These are phyloP conservation scores for Clinocottus analis DNA, from an alignment of 2,113 vertebrate species.

Conservation along the genomic window DNA sequence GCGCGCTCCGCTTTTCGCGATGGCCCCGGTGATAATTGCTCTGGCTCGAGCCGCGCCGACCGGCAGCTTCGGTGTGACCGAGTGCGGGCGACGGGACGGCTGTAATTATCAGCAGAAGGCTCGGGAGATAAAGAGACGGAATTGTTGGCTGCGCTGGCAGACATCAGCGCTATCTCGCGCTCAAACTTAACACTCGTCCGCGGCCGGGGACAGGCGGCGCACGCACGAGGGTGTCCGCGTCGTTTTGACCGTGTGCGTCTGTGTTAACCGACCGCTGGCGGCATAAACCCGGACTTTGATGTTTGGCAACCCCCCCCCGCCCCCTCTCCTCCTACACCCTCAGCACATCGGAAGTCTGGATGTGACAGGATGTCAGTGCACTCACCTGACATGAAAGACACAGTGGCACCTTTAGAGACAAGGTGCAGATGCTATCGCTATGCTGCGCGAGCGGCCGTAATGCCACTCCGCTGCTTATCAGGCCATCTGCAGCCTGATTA, in stretches of 20 bases:
- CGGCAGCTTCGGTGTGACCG: slow-evolving; percentile 59
- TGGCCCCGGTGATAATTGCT: slow-evolving; percentile 74
- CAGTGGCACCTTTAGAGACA: slow-evolving; percentile 61
- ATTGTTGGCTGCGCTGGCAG: slow-evolving; percentile 62
- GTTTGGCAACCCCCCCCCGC: slow-evolving; percentile 38
- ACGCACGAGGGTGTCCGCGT: not conserved
- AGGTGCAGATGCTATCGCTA: slow-evolving; percentile 68
- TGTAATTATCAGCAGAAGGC: slow-evolving; percentile 82
- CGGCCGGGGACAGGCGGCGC: not conserved
- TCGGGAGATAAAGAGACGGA: slow-evolving; percentile 75
- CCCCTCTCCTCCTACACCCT: too few species aligned
- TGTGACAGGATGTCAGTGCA: slow-evolving; percentile 71
- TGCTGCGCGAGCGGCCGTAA: slow-evolving; percentile 37
- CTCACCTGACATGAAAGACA: slow-evolving; percentile 70
- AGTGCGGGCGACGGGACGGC: slow-evolving; percentile 44
- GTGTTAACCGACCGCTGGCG: slow-evolving; percentile 31
- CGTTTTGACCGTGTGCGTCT: slow-evolving; percentile 21
- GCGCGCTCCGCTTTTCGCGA: slow-evolving; percentile 57
- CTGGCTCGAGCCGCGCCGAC: slow-evolving; percentile 43
- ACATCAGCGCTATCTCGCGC: slow-evolving; percentile 59
- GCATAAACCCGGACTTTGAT: slow-evolving; percentile 67
- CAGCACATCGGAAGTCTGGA: slow-evolving; percentile 43
- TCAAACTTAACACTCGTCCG: slow-evolving; percentile 35
- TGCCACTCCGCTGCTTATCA: slow-evolving; percentile 66
- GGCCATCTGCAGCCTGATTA: slow-evolving; percentile 77